Evolutionary conservation across 2,888 invertebrate species (phyloP).

Genomic region (Ectemnius cavifrons): DNA sequence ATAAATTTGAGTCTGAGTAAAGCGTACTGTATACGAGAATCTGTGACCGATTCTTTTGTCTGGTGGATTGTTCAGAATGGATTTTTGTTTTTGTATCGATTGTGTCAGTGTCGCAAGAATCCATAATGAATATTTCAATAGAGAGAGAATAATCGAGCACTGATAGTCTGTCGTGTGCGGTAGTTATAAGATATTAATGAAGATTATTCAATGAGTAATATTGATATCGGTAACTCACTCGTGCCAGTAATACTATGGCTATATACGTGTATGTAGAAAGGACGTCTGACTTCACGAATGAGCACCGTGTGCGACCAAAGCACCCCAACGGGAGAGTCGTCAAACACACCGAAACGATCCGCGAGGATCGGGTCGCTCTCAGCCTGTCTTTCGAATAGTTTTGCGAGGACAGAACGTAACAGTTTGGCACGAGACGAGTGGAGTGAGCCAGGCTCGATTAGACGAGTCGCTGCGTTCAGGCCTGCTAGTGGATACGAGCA

Average conservation of each 20-base stretch:
- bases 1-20: background rate
- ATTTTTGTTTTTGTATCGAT: no score
- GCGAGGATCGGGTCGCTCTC: slow-evolving; percentile 36
- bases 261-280: background rate
- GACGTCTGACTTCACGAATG: slow-evolving; percentile 42
- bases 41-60: no score
- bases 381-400: slow-evolving; percentile 23
- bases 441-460: slow-evolving; percentile 44
- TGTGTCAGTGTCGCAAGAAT: no score
- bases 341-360: slow-evolving; percentile 33
- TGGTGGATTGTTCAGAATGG: no score
- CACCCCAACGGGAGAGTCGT: slow-evolving; percentile 51
- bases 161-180: no score
- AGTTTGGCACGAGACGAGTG: slow-evolving; percentile 43
- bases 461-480: slow-evolving; percentile 44
- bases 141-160: no score
- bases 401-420: slow-evolving; percentile 40
- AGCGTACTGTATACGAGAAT: no score
- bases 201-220: no score
- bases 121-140: no score
- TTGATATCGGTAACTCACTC: no score
- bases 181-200: no score
- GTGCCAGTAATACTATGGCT: no score
- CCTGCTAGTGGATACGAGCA: slow-evolving; percentile 46
- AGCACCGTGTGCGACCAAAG: slow-evolving; percentile 72